phyloP scores from a whole-genome alignment of 2,797 vertebrate genomes.

The Cirrhinus mrigala region DNA sequence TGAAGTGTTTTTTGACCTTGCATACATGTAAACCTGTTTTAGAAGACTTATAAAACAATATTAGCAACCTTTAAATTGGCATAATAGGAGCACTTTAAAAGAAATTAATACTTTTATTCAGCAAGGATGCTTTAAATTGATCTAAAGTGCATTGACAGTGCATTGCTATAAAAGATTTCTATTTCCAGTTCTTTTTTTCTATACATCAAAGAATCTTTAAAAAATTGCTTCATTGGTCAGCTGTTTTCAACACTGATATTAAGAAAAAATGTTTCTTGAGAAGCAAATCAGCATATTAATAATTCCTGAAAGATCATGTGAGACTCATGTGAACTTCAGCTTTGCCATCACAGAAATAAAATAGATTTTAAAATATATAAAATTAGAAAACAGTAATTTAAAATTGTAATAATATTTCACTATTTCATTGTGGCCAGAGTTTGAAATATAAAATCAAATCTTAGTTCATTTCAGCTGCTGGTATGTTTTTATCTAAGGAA shows the following conservation, averaged over 20 bases:
- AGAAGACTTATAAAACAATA: too few species aligned
- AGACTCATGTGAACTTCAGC: not conserved
- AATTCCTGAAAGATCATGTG: not conserved
- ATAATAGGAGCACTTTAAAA: too few species aligned
- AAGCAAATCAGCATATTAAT: not conserved
- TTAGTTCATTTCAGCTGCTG: not conserved
- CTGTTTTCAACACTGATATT: not conserved
- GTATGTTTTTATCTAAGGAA: not conserved
- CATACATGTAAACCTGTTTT: too few species aligned
- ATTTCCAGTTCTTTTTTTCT: not conserved
- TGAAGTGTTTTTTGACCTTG: too few species aligned
- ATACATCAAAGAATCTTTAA: not conserved
- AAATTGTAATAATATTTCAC: not conserved
- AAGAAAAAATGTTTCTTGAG: not conserved
- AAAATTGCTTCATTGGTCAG: not conserved
- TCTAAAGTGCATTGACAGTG: not conserved
- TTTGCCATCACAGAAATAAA: not conserved
- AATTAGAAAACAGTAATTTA: too few species aligned
- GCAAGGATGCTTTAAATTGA: not conserved
- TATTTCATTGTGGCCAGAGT: not conserved
- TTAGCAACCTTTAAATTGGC: too few species aligned
- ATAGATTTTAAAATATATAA: too few species aligned
- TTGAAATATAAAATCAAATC: constrained; percentile 4
- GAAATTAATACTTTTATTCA: not conserved
- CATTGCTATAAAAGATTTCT: not conserved